These are phyloP conservation scores for Anniella stebbinsi DNA, from an alignment of 2,797 vertebrate genomes.

Conservation along the genomic window DNA sequence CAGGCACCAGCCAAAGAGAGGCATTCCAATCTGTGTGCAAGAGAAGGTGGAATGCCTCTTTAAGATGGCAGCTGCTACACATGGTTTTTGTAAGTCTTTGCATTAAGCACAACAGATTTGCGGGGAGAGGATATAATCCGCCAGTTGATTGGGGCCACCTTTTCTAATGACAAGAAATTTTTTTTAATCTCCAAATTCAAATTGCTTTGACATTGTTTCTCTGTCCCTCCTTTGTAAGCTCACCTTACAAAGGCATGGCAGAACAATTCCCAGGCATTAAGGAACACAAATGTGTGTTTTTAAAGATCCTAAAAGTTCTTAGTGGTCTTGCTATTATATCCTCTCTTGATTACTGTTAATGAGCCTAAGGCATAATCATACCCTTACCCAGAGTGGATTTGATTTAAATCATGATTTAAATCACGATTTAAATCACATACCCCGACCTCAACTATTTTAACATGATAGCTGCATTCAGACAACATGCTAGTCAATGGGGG, in stretches of 20 bases:
- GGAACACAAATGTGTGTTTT: neutral
- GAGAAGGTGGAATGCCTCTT: neutral
- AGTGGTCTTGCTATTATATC: neutral
- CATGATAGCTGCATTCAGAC: neutral
- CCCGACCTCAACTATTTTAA: neutral
- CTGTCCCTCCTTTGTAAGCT: too few species aligned
- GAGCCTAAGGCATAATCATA: neutral
- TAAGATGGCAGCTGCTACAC: neutral
- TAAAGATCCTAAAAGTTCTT: neutral
- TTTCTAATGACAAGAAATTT: neutral
- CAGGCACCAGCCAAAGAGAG: neutral
- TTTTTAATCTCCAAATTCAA: neutral
- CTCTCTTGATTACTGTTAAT: neutral
- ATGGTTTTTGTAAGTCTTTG: neutral
- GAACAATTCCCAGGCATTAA: neutral
- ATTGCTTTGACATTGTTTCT: neutral
- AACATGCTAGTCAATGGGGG: too few species aligned
- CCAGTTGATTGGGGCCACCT: neutral
- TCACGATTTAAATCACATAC: too few species aligned
- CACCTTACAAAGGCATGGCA: neutral
- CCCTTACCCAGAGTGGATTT: too few species aligned
- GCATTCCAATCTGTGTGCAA: neutral
- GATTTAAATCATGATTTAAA: too few species aligned
- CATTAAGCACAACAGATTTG: neutral
- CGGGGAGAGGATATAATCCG: too few species aligned